phyloP scores from a whole-genome alignment of 2,113 vertebrate species.

The Pelusios castaneus region DNA sequence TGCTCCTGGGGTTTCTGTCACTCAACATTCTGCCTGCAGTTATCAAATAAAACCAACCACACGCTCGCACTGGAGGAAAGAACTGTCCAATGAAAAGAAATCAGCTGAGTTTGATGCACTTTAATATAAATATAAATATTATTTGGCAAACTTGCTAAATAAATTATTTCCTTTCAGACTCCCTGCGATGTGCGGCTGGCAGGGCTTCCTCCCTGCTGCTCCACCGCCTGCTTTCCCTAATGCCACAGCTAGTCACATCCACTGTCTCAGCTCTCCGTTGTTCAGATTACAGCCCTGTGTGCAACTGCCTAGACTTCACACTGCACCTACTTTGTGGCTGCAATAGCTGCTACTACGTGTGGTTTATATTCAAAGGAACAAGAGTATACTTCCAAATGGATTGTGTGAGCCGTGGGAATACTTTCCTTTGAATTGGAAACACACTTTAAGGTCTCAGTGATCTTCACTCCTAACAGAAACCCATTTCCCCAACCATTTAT shows the following conservation, averaged over 20 bases:
- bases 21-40: background rate
- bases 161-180: conserved; percentile 60
- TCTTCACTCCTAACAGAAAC: fast-evolving
- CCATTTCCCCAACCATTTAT: background rate
- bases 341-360: background rate
- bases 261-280: conserved; percentile 22
- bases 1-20: fast-evolving
- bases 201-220: conserved; percentile 48
- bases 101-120: conserved; percentile 24
- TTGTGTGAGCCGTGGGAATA: fast-evolving
- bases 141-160: conserved; percentile 64
- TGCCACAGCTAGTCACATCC: background rate
- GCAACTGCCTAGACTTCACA: background rate
- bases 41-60: background rate
- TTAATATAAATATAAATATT: conserved; percentile 60
- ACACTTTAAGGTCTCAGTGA: fast-evolving
- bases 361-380: background rate
- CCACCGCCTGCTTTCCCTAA: conserved; percentile 52
- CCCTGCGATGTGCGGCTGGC: conserved; percentile 23
- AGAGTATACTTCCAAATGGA: fast-evolving
- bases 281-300: background rate
- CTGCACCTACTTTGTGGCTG: fast-evolving
- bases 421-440: background rate
- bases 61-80: background rate
- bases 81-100: background rate